phyloP scores from a whole-genome alignment of 2,797 vertebrate species.

The Sus cebifrons region DNA sequence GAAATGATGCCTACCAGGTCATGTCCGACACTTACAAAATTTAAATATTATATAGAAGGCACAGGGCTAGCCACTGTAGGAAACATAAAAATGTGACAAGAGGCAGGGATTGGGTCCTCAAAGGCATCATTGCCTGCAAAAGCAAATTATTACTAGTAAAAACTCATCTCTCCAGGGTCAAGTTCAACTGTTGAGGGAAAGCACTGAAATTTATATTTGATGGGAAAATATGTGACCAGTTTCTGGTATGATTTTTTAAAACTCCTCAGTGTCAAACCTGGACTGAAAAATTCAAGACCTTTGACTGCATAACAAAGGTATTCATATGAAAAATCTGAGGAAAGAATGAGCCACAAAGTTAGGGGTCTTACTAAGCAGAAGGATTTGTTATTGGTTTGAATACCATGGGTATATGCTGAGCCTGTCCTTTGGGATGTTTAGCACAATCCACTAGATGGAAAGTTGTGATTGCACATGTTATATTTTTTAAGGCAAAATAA shows the following conservation, averaged over 20 bases:
- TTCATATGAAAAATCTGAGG: background rate
- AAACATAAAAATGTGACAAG: background rate
- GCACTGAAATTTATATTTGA: background rate
- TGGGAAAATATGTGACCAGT: background rate
- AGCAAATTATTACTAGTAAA: slow-evolving; percentile 15
- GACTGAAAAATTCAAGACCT: slow-evolving; percentile 56
- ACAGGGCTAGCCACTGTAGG: background rate
- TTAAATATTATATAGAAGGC: background rate
- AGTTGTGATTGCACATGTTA: slow-evolving; percentile 30
- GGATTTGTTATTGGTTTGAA: slow-evolving; percentile 52
- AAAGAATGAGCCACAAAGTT: slow-evolving; percentile 30
- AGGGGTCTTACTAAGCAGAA: background rate
- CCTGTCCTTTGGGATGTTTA: slow-evolving; percentile 43
- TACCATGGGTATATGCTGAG: background rate
- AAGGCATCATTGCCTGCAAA: background rate
- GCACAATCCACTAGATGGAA: slow-evolving; percentile 27
- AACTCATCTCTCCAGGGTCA: slow-evolving; percentile 35
- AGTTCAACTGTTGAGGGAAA: background rate
- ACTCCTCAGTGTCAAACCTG: slow-evolving; percentile 45
- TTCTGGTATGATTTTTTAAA: slow-evolving; percentile 2
- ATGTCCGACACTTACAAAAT: background rate
- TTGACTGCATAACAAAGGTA: slow-evolving; percentile 20
- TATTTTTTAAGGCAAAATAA: slow-evolving; percentile 51
- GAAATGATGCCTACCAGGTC: background rate
- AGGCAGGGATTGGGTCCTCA: background rate